Evolutionary conservation across 2,797 vertebrate genomes (phyloP), one percentile per base, ranked within the genome.

Genomic region (Lindbergichthys nudifrons): DNA sequence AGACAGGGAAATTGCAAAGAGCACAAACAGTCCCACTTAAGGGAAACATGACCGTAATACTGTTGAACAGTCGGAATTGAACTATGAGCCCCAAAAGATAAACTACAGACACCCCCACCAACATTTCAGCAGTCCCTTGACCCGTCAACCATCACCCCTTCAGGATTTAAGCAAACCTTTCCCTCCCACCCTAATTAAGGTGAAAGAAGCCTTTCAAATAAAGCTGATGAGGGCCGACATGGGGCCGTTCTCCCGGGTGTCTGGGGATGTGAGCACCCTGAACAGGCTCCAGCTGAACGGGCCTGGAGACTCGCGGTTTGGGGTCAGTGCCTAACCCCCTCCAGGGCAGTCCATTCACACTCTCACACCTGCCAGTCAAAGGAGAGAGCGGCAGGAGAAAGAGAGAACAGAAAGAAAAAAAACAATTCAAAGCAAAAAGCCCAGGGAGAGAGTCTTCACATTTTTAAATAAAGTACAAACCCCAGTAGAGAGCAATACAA

Each of bases 351-450:
- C 85, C 18, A 75, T 95, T 95, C 94, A 93, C 95, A 96, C 92
- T 87, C 92, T 92, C 93, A 97, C 96, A 96, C 94, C 75, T 94
- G 92, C 65, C 93, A 95, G 93, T 96, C 96, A 97, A 95, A 95
- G 94, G 94, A 94, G 92, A 93, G 82, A 80, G 72, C 80, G 48
- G 77, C 69, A 64, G 83, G 86, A 84, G 72, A 62, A 6, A 51
- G 43, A 54, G 69, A 30, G 32, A 60, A 64, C 18, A 36, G 26
- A 47, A 57, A 57, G 41, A 61, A 36, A 67, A 67, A 32, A 54
- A 39, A n/a, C 23, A 4, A 5, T 66, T 65, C 26, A 61, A 66
- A 39, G 47, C 51, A 59, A 42, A 16, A 71, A 23, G 47, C 32
- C 32, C 46, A 26, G 23, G 18, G 23, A 61, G 50, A 71, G 62